phyloP scores from a whole-genome alignment of 1,140 invertebrate species.

The Caligus rogercresseyi region DNA sequence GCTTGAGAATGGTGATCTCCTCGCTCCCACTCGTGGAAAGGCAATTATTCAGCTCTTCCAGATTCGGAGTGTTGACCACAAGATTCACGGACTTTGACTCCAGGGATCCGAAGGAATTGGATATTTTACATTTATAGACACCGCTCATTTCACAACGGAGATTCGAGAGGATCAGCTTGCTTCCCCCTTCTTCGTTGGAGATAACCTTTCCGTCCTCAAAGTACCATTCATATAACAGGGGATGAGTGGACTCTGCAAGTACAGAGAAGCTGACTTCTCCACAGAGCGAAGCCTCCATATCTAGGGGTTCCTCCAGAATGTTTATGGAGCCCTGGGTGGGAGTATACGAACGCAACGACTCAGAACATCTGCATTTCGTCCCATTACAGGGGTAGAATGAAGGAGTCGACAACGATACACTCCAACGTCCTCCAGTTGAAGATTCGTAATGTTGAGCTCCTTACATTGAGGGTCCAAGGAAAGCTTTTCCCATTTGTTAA shows the following conservation, averaged over 20 bases:
- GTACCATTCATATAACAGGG: conserved; percentile 15
- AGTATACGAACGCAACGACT: neutral
- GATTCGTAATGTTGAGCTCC: neutral
- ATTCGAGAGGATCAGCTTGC: neutral
- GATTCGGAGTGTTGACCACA: neutral
- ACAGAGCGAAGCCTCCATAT: neutral
- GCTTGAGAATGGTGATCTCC: neutral
- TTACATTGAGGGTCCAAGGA: neutral
- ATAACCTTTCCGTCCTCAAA: conserved; percentile 1
- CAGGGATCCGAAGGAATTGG: neutral
- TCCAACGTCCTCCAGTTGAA: neutral
- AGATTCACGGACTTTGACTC: neutral
- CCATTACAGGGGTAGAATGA: neutral
- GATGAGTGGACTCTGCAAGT: neutral
- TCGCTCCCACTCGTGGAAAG: neutral
- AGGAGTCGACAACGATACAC: neutral
- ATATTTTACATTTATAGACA: conserved; percentile 6
- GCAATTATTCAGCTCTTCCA: neutral
- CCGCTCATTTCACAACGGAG: neutral
- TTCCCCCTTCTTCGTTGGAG: neutral
- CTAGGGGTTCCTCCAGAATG: neutral
- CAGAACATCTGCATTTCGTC: neutral
- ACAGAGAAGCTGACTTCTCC: neutral
- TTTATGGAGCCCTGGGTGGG: too few species aligned
- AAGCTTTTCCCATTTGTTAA: neutral